Evolutionary conservation across 2,113 vertebrate genomes (phyloP).

Genomic region (Chloroceryle aenea): DNA sequence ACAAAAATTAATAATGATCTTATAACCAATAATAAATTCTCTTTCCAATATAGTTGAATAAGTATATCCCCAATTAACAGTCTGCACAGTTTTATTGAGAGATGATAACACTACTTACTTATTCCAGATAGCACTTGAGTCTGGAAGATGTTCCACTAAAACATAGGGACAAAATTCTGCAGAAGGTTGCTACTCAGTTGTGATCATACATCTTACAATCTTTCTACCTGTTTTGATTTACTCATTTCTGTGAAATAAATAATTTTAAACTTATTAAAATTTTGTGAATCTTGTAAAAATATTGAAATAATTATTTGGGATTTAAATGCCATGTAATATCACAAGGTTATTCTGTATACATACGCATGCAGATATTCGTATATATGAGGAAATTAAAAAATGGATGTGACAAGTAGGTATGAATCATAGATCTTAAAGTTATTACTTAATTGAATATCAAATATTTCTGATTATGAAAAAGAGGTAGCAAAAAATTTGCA

Average conservation of each 20-base stretch:
- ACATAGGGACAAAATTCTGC: background rate
- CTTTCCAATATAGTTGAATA: background rate
- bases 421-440: background rate
- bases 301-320: rapidly evolving
- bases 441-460: background rate
- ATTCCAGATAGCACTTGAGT: background rate
- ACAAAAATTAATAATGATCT: background rate
- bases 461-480: background rate
- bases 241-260: background rate
- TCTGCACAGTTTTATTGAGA: background rate
- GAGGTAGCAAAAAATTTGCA: background rate
- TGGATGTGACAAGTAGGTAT: background rate
- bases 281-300: background rate
- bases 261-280: background rate
- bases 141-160: background rate
- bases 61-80: background rate
- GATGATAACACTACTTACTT: background rate
- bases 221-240: background rate
- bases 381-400: background rate
- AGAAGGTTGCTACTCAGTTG: background rate
- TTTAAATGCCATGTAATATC: background rate
- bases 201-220: background rate
- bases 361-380: background rate
- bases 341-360: background rate
- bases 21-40: background rate